phyloP scores from a whole-genome alignment of 2,888 invertebrate genomes.

The Tachina grossa region DNA sequence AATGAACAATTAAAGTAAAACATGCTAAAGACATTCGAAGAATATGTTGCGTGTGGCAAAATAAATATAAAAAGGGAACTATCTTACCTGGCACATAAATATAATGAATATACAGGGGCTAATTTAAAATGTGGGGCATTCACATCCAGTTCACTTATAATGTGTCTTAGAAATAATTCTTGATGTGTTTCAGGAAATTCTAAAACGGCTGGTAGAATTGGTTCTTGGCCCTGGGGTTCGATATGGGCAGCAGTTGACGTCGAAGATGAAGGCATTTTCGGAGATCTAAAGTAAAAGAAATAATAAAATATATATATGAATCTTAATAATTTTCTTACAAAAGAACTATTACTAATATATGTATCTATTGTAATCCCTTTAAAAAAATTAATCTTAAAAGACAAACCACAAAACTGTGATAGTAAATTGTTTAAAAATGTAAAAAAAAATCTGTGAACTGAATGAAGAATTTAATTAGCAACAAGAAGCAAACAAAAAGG shows the following conservation, averaged over 20 bases:
- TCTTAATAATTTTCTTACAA: neutral
- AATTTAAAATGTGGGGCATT: constrained; percentile 96
- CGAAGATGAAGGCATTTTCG: constrained; percentile 78
- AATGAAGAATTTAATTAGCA: constrained; percentile 48
- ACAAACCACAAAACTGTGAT: constrained; percentile 49
- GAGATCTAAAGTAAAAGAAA: constrained; percentile 75
- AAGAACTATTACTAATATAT: neutral
- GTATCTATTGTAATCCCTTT: neutral
- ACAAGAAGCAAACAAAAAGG: constrained; percentile 51
- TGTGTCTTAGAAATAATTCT: constrained; percentile 94
- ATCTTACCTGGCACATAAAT: constrained; percentile 91
- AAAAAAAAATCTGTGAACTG: constrained; percentile 24
- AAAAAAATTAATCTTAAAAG: constrained; percentile 24
- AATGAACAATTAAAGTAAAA: constrained; percentile 6
- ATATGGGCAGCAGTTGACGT: constrained; percentile 69
- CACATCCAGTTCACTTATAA: constrained; percentile 94
- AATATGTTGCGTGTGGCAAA: neutral
- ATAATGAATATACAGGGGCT: constrained; percentile 98
- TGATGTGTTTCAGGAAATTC: constrained; percentile 98
- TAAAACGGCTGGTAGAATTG: constrained; percentile 95
- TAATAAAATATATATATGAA: constrained; percentile 1
- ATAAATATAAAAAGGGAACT: neutral
- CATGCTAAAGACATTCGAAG: constrained; percentile 15
- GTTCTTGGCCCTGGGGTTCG: constrained; percentile 89
- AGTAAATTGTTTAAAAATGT: constrained; percentile 34